Conservation (phyloP, 2,888 invertebrate species). For the Aspidiotus rigidus region DNA sequence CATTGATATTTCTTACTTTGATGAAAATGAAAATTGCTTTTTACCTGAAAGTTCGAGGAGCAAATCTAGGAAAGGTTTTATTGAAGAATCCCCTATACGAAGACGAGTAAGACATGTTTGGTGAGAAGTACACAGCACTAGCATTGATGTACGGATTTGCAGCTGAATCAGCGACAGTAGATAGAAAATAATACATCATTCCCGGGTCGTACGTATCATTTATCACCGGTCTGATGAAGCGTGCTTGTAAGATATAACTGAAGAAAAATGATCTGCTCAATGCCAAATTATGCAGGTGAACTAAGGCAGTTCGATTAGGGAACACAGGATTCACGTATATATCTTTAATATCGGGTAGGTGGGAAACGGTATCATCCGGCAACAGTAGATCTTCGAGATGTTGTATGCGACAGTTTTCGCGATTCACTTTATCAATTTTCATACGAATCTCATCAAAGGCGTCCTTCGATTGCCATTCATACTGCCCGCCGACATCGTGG, state of each 20-base stretch:
- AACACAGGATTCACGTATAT: conserved; percentile 89
- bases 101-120: conserved; percentile 86
- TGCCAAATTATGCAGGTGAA: conserved; percentile 95
- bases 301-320: conserved; percentile 83
- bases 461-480: conserved; percentile 86
- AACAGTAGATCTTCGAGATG: conserved; percentile 74
- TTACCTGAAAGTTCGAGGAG: conserved; percentile 72
- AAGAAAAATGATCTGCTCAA: conserved; percentile 89
- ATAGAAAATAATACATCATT: conserved; percentile 94
- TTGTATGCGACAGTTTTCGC: conserved; percentile 82
- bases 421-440: conserved; percentile 70
- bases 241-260: conserved; percentile 84
- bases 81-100: conserved; percentile 94
- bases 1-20: background rate
- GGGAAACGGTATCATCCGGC: conserved; percentile 76
- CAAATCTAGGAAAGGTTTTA: conserved; percentile 87
- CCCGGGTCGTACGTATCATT: conserved; percentile 93
- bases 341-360: conserved; percentile 85
- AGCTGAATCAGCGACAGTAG: conserved; percentile 89
- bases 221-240: conserved; percentile 79
- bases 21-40: background rate
- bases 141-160: conserved; percentile 86
- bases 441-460: conserved; percentile 79
- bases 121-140: conserved; percentile 86
- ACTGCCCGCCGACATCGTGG: conserved; percentile 50